Conservation (phyloP, 2,113 vertebrate genomes). For the Anguilla japonica region DNA sequence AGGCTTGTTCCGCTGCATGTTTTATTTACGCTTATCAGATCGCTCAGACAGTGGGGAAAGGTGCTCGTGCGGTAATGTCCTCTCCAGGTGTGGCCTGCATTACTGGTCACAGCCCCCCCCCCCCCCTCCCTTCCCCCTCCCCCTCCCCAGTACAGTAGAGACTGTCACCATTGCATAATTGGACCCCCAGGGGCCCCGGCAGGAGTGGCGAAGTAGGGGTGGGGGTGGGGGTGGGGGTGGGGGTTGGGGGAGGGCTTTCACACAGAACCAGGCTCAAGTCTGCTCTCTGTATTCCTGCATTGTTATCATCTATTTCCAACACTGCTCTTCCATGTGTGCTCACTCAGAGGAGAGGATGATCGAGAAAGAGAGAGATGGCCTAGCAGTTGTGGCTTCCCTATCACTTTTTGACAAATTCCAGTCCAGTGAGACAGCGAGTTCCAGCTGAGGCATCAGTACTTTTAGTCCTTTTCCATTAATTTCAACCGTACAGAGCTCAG, state of each 20-base stretch:
- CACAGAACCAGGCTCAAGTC: not conserved
- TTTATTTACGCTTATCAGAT: constrained; percentile 30
- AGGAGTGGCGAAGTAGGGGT: too few species aligned
- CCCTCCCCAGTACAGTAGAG: not conserved
- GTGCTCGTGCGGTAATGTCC: not conserved
- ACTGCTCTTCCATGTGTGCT: not conserved
- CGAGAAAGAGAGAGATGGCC: not conserved
- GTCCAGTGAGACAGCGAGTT: not conserved
- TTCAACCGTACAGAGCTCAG: constrained; percentile 61
- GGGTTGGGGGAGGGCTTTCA: too few species aligned
- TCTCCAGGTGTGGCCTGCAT: not conserved
- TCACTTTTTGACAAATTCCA: not conserved
- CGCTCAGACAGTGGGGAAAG: not conserved
- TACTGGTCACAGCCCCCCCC: not conserved
- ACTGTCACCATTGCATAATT: not conserved
- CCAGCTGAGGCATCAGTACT: not conserved
- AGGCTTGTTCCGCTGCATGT: constrained; percentile 16
- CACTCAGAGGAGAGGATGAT: not conserved
- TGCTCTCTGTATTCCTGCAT: not conserved
- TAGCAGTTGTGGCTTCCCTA: not conserved
- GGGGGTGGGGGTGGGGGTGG: too few species aligned
- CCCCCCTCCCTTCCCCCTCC: not conserved
- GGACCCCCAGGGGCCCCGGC: constrained; percentile 11
- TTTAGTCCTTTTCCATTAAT: constrained; percentile 58
- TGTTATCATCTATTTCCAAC: too few species aligned